Conservation (phyloP, 35 echinoderm and acorn worm species). For the Antedon bifida region DNA sequence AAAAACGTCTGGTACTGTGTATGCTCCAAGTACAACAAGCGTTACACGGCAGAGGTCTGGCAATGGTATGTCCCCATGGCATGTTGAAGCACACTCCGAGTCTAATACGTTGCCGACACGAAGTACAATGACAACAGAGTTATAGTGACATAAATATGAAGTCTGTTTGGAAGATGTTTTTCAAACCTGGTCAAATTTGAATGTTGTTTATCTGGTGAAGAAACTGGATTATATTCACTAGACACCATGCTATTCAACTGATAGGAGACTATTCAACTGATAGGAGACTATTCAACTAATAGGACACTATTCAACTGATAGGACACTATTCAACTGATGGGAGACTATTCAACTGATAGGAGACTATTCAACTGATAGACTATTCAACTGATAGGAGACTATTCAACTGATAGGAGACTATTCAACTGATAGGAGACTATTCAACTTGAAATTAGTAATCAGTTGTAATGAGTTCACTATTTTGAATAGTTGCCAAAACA, state of each 20-base stretch:
- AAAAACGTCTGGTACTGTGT: background rate
- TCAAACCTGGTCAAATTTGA: background rate
- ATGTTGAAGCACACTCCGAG: background rate
- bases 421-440: no score
- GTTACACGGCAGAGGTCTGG: background rate
- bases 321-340: no score
- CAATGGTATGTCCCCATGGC: background rate
- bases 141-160: background rate
- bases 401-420: no score
- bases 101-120: background rate
- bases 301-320: no score
- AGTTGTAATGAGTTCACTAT: no score
- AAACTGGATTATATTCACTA: background rate
- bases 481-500: no score
- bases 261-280: background rate
- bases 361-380: no score
- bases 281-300: no score
- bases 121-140: background rate
- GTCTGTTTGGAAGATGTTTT: no score
- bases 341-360: no score
- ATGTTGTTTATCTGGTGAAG: background rate
- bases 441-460: no score
- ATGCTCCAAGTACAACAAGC: background rate
- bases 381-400: no score
- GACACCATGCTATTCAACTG: background rate